phyloP scores from a whole-genome alignment of 1,140 invertebrate species.

The Apis mellifera region DNA sequence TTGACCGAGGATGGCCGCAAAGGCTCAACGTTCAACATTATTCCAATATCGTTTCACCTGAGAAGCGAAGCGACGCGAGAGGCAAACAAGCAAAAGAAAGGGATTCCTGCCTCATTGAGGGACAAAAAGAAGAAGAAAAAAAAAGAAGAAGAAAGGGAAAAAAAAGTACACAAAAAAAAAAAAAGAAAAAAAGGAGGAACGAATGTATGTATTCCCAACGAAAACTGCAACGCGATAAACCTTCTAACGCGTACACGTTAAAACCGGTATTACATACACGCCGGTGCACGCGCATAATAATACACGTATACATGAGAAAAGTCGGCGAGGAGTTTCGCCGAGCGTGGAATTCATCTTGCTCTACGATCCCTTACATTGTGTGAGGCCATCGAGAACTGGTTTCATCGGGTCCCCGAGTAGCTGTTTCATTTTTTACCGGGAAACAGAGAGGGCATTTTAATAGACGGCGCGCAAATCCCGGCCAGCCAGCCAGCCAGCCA shows the following conservation, averaged over 20 bases:
- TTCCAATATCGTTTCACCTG: slow-evolving; percentile 34
- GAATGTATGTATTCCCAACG: slow-evolving; percentile 21
- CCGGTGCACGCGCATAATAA: slow-evolving; percentile 32
- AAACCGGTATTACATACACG: slow-evolving; percentile 53
- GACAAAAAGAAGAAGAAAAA: background rate
- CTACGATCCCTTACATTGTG: slow-evolving; percentile 58
- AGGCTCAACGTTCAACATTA: slow-evolving; percentile 6
- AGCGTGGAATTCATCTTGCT: slow-evolving; percentile 58
- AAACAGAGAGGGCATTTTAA: slow-evolving; percentile 32
- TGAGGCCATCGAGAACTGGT: slow-evolving; percentile 57
- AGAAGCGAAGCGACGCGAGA: background rate
- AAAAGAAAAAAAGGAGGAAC: too few relatives aligned
- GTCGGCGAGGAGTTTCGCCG: slow-evolving; percentile 46
- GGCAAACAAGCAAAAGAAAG: slow-evolving; percentile 20
- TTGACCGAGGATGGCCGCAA: slow-evolving; percentile 31
- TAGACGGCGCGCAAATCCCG: too few relatives aligned
- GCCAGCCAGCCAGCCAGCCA: too few relatives aligned
- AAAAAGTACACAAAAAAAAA: slow-evolving; percentile 11
- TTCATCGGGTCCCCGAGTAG: slow-evolving; percentile 44
- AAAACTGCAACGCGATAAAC: slow-evolving; percentile 49
- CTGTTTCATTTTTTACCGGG: slow-evolving; percentile 51
- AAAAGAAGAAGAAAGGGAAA: background rate
- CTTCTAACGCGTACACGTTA: slow-evolving; percentile 52
- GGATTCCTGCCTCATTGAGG: background rate
- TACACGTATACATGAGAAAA: slow-evolving; percentile 25